Evolutionary conservation across 1,140 invertebrate species (phyloP).

Genomic region (Dolichoris vasculosae): DNA sequence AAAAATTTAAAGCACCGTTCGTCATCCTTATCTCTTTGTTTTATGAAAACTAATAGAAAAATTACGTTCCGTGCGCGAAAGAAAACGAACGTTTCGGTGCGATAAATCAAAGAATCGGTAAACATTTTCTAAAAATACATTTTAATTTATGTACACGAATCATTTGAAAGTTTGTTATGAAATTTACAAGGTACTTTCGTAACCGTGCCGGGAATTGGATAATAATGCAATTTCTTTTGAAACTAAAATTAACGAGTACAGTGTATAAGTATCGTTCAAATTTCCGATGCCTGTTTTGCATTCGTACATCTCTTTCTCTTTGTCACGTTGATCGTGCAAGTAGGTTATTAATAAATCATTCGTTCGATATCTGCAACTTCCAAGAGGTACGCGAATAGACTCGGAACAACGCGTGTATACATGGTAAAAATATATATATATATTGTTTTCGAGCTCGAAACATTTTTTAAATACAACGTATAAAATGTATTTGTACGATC

Average conservation of each 20-base stretch:
- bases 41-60: no score
- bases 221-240: neutral
- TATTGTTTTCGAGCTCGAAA: neutral
- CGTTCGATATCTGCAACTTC: neutral
- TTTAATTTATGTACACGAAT: no score
- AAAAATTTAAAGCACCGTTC: no score
- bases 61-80: no score
- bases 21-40: no score
- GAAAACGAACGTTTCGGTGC: no score
- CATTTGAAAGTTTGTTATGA: no score
- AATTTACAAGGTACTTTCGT: neutral
- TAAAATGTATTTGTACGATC: neutral
- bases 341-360: neutral
- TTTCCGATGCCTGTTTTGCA: neutral
- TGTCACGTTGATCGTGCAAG: neutral
- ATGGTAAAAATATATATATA: neutral
- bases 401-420: neutral
- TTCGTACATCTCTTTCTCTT: neutral
- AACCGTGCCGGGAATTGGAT: neutral
- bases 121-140: neutral
- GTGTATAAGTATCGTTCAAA: neutral
- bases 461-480: neutral
- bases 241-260: neutral
- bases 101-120: neutral
- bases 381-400: neutral